phyloP scores from a whole-genome alignment of 1,140 invertebrate genomes.

The Sitodiplosis mosellana region DNA sequence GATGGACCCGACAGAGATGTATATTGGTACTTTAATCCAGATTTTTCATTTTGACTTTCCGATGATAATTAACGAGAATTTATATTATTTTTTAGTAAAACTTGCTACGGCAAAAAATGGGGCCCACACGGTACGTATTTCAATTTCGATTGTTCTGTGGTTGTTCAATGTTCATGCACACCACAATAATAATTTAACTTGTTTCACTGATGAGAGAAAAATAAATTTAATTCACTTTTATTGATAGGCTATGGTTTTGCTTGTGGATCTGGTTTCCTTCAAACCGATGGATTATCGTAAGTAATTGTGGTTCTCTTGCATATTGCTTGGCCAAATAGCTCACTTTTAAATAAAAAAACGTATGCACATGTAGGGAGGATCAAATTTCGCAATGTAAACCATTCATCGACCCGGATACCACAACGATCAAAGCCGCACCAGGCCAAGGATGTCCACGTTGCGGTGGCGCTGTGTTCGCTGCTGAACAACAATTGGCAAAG shows the following conservation, averaged over 20 bases:
- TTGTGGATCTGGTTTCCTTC: slow-evolving; percentile 82
- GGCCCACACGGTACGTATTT: slow-evolving; percentile 52
- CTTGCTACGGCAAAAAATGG: slow-evolving; percentile 60
- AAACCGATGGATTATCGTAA: slow-evolving; percentile 72
- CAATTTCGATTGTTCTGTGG: too few relatives aligned
- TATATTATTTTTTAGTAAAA: too few relatives aligned
- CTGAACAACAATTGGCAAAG: slow-evolving; percentile 84
- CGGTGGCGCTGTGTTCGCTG: slow-evolving; percentile 82
- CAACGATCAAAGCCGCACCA: slow-evolving; percentile 66
- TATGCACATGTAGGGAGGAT: slow-evolving; percentile 41
- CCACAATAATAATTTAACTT: too few relatives aligned
- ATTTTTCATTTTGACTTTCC: too few relatives aligned
- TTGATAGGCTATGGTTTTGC: slow-evolving; percentile 73
- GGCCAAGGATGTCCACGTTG: slow-evolving; percentile 82
- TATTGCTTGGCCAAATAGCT: not conserved
- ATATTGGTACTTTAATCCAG: too few relatives aligned
- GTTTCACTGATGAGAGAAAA: too few relatives aligned
- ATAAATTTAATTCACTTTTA: too few relatives aligned
- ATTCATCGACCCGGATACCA: slow-evolving; percentile 67
- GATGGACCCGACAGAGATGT: slow-evolving; percentile 78
- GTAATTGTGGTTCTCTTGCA: slow-evolving; percentile 11
- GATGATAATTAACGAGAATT: too few relatives aligned
- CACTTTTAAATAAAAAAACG: not conserved
- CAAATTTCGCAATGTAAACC: slow-evolving; percentile 57
- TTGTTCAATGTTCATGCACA: too few relatives aligned